These are phyloP conservation scores for Onychorhynchus coronatus DNA, from an alignment of 2,113 vertebrate genomes.

Conservation along the genomic window DNA sequence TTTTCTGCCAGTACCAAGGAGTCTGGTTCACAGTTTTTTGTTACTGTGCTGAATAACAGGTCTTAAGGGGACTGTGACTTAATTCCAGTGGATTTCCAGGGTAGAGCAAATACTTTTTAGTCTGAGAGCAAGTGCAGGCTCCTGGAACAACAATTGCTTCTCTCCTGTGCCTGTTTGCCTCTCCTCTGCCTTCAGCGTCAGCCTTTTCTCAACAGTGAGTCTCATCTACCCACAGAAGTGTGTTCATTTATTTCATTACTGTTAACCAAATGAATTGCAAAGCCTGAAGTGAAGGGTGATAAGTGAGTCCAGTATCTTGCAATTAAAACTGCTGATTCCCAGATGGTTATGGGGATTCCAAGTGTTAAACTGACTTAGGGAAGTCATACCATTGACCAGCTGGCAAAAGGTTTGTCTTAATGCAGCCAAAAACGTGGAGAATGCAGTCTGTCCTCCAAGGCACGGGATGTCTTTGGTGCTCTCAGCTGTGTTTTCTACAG, in stretches of 20 bases:
- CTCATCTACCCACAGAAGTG: background rate
- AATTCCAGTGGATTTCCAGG: background rate
- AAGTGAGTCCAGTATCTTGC: background rate
- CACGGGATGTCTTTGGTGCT: background rate
- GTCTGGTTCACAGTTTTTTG: background rate
- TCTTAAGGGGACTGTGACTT: background rate
- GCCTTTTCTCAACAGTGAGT: background rate
- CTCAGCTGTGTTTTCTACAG: background rate
- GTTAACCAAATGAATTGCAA: background rate
- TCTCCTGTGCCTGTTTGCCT: background rate
- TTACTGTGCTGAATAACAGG: background rate
- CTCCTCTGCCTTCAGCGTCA: background rate
- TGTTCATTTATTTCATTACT: background rate
- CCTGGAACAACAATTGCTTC: background rate
- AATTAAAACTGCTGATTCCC: background rate
- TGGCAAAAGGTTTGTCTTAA: background rate
- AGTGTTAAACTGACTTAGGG: background rate
- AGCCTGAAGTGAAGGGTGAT: background rate
- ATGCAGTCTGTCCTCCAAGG: rapidly evolving
- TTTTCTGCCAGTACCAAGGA: background rate
- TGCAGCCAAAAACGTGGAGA: rapidly evolving
- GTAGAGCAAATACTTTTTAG: background rate
- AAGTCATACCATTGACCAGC: background rate
- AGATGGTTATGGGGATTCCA: background rate
- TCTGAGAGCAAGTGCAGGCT: rapidly evolving